Conservation (phyloP, 1,140 invertebrate genomes). For the Sycophaga agraensis region DNA sequence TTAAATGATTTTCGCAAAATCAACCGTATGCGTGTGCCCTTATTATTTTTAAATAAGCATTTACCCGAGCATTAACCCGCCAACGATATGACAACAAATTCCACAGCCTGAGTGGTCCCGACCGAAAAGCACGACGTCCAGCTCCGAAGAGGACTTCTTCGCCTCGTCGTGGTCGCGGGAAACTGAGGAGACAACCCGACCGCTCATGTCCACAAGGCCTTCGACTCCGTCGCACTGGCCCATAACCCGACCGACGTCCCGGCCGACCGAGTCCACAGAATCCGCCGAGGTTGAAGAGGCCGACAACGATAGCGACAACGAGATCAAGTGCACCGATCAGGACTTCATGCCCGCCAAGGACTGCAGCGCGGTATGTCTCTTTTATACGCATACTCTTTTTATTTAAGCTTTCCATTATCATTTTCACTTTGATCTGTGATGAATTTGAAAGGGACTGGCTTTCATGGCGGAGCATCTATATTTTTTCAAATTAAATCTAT, state of each 20-base stretch:
- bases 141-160: constrained; percentile 42
- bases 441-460: no score
- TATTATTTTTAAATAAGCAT: no score
- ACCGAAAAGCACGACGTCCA: constrained; percentile 65
- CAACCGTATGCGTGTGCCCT: no score
- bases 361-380: constrained; percentile 61
- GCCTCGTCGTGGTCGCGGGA: constrained; percentile 34
- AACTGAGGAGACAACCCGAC: constrained; percentile 37
- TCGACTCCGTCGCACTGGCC: constrained; percentile 16
- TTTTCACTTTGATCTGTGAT: no score
- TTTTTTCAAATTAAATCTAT: no score
- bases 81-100: no score
- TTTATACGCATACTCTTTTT: no score
- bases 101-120: constrained; percentile 69
- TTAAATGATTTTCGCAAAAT: no score
- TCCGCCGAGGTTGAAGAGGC: background rate
- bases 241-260: constrained; percentile 29
- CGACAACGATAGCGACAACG: constrained; percentile 48
- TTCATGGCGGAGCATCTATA: no score
- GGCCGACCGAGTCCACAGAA: no score
- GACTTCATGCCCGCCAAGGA: constrained; percentile 70
- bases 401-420: no score
- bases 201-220: constrained; percentile 25
- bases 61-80: no score
- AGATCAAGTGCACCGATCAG: constrained; percentile 57